Evolutionary conservation across 2,113 vertebrate species (phyloP).

Genomic region (Aphelocoma coerulescens): DNA sequence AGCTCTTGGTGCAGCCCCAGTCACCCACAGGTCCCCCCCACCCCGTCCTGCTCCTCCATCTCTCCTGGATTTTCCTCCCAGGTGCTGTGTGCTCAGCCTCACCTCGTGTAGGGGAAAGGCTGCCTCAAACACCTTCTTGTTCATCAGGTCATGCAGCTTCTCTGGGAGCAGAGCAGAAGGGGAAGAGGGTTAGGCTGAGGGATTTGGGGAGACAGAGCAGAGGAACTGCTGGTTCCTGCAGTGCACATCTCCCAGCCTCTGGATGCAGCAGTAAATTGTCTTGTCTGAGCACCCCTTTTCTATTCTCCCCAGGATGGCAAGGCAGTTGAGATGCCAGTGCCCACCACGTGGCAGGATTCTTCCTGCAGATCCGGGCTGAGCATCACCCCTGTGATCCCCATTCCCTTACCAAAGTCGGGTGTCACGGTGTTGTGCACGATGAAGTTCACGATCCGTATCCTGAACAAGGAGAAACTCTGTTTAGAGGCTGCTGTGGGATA

Average conservation of each 20-base stretch:
- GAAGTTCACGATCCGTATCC: slow-evolving; percentile 84
- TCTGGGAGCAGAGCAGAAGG: slow-evolving; percentile 60
- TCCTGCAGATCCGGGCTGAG: background rate
- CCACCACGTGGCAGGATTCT: background rate
- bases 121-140: slow-evolving; percentile 79
- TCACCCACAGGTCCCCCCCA: background rate
- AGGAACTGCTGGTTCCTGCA: background rate
- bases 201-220: background rate
- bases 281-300: background rate
- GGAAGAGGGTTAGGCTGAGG: background rate
- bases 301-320: fast-evolving
- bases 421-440: slow-evolving; percentile 72
- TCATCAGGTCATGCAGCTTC: slow-evolving; percentile 70
- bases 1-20: background rate
- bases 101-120: slow-evolving; percentile 89
- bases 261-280: background rate
- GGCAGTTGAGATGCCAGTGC: background rate
- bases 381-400: background rate
- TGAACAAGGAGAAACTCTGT: slow-evolving; percentile 27
- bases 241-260: background rate
- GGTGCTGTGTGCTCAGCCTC: background rate
- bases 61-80: background rate
- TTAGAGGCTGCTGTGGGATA: background rate
- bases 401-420: slow-evolving; percentile 69
- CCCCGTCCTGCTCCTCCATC: background rate